These are phyloP conservation scores for Nowickia ferox DNA, from an alignment of 2,888 invertebrate species.

Conservation along the genomic window DNA sequence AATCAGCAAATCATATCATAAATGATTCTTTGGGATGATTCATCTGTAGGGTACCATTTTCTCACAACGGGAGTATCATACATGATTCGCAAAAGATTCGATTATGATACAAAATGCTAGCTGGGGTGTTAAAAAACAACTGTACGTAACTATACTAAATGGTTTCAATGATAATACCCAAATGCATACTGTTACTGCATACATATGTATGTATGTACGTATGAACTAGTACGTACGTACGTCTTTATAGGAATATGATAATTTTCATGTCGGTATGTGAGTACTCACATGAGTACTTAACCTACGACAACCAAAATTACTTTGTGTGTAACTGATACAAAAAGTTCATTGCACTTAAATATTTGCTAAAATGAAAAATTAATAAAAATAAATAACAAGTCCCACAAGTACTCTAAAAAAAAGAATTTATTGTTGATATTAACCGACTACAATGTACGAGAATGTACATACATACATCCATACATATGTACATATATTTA, in stretches of 20 bases:
- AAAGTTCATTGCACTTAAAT: slow-evolving; percentile 67
- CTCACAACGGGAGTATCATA: too few relatives aligned
- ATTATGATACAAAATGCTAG: too few relatives aligned
- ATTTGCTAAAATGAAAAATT: slow-evolving; percentile 51
- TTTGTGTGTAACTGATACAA: slow-evolving; percentile 61
- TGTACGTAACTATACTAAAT: not conserved
- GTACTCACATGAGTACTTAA: slow-evolving; percentile 53
- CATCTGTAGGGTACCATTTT: too few relatives aligned
- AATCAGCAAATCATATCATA: too few relatives aligned
- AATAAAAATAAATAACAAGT: slow-evolving; percentile 26
- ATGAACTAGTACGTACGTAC: not conserved
- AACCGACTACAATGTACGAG: slow-evolving; percentile 9
- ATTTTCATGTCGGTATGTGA: slow-evolving; percentile 37
- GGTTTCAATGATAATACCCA: slow-evolving; percentile 28
- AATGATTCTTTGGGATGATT: too few relatives aligned
- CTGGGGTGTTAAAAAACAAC: too few relatives aligned
- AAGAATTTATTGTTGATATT: not conserved
- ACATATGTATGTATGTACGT: not conserved
- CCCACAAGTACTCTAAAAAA: slow-evolving; percentile 45
- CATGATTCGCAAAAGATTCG: too few relatives aligned
- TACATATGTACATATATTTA: too few relatives aligned
- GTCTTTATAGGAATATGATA: slow-evolving; percentile 19
- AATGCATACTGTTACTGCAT: not conserved
- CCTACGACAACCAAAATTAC: slow-evolving; percentile 71
- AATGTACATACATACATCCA: too few relatives aligned